phyloP scores from a whole-genome alignment of 2,113 vertebrate genomes.

The Cyanoliseus patagonus region DNA sequence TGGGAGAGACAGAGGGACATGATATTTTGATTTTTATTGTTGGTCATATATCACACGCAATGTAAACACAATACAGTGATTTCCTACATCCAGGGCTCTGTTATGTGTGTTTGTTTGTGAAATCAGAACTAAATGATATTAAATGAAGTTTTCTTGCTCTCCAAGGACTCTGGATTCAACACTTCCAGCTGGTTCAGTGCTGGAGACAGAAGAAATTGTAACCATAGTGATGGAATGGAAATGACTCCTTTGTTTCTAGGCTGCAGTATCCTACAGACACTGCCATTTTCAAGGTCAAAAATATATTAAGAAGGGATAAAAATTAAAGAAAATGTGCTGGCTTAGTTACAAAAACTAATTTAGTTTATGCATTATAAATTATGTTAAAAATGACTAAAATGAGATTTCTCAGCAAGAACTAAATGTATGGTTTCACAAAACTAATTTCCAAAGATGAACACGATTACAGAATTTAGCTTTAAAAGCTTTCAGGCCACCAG shows the following conservation, averaged over 20 bases:
- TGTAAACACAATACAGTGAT: slow-evolving; percentile 37
- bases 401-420: slow-evolving; percentile 81
- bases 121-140: slow-evolving; percentile 76
- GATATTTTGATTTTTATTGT: not conserved
- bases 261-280: slow-evolving; percentile 80
- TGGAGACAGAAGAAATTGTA: slow-evolving; percentile 78
- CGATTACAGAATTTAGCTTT: slow-evolving; percentile 77
- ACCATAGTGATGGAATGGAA: slow-evolving; percentile 87
- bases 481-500: slow-evolving; percentile 78
- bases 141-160: slow-evolving; percentile 75
- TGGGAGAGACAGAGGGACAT: not conserved
- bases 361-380: slow-evolving; percentile 80
- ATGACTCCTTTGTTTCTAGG: slow-evolving; percentile 82
- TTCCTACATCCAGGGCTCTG: slow-evolving; percentile 60
- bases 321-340: slow-evolving; percentile 79
- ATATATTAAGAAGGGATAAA: slow-evolving; percentile 80
- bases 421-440: slow-evolving; percentile 78
- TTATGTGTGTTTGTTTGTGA: slow-evolving; percentile 64
- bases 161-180: slow-evolving; percentile 76
- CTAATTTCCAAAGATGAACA: slow-evolving; percentile 79
- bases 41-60: not conserved
- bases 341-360: slow-evolving; percentile 79
- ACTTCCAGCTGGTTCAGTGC: slow-evolving; percentile 63
- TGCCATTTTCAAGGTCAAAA: slow-evolving; percentile 83
- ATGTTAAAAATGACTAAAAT: slow-evolving; percentile 79